Conservation (phyloP, 2,888 invertebrate species). For the Anoplius nigerrimus region DNA sequence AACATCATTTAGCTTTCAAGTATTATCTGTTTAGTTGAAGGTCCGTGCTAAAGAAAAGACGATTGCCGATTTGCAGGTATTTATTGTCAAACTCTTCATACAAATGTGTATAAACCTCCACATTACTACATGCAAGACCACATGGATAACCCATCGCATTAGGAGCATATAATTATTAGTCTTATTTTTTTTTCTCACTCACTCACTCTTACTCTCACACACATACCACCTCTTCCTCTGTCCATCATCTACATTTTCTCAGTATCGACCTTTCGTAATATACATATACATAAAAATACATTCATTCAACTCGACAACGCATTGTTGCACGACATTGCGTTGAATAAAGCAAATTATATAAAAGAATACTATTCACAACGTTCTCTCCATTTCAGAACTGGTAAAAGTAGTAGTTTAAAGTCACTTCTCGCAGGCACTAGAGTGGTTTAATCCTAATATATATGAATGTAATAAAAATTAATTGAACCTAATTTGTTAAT, state of each 20-base stretch:
- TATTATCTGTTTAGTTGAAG: background rate
- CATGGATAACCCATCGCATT: slow-evolving; percentile 45
- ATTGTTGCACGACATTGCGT: slow-evolving; percentile 46
- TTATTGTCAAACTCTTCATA: slow-evolving; percentile 67
- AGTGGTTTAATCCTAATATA: slow-evolving; percentile 19
- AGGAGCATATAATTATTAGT: slow-evolving; percentile 41
- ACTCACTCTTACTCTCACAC: slow-evolving; percentile 14
- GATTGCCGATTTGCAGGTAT: slow-evolving; percentile 48
- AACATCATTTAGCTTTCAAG: too few relatives aligned
- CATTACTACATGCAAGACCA: slow-evolving; percentile 50
- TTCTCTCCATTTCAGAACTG: slow-evolving; percentile 42
- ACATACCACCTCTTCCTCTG: slow-evolving; percentile 33
- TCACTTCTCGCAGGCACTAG: slow-evolving; percentile 51
- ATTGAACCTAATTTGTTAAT: slow-evolving; percentile 34
- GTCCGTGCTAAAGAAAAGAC: background rate
- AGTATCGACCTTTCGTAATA: slow-evolving; percentile 44
- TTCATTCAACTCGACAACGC: slow-evolving; percentile 44
- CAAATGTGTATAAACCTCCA: slow-evolving; percentile 61
- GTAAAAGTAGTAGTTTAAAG: slow-evolving; percentile 57
- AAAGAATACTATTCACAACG: slow-evolving; percentile 69
- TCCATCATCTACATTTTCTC: slow-evolving; percentile 15
- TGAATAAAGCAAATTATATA: slow-evolving; percentile 59
- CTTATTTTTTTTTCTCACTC: slow-evolving; percentile 30
- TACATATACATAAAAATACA: slow-evolving; percentile 57
- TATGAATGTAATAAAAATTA: slow-evolving; percentile 29